Percentiles rank a stretch among this genome's conserved stretches.
Evolutionary conservation across 2,888 invertebrate species (phyloP).

Genomic region (Zhengitettix transpicula): DNA sequence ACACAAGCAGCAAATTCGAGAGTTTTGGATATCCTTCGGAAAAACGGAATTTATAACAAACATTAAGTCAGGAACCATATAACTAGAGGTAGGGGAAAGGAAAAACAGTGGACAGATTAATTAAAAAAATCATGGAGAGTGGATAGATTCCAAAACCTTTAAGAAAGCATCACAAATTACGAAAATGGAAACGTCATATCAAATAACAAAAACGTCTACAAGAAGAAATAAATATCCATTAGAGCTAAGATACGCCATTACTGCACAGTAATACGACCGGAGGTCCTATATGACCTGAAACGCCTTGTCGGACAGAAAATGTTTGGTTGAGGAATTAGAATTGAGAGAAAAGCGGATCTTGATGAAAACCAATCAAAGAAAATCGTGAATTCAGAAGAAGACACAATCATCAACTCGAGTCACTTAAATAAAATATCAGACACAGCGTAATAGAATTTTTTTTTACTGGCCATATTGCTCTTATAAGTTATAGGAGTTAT

Average conservation of each 20-base stretch:
- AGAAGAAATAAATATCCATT: background rate
- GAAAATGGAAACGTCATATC: background rate
- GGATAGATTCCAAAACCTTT: background rate
- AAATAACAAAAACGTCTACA: background rate
- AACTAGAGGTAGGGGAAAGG: background rate
- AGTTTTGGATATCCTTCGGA: background rate
- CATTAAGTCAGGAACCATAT: background rate
- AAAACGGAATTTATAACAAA: background rate
- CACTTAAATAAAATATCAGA: too few species aligned
- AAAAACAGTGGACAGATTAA: background rate
- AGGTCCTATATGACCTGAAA: background rate
- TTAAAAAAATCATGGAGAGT: background rate
- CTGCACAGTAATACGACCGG: background rate
- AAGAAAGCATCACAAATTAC: background rate
- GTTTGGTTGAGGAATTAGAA: constrained; percentile 1
- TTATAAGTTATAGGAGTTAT: too few species aligned
- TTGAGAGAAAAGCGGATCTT: background rate
- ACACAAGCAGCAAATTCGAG: background rate
- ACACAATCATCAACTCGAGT: too few species aligned
- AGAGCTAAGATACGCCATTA: background rate
- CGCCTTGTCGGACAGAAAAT: background rate
- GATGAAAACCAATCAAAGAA: too few species aligned
- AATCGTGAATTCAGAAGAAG: background rate
- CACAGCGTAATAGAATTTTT: too few species aligned
- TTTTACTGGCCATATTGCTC: too few species aligned